Evolutionary conservation across 2,888 invertebrate species (phyloP).

Genomic region (Apamea anceps): DNA sequence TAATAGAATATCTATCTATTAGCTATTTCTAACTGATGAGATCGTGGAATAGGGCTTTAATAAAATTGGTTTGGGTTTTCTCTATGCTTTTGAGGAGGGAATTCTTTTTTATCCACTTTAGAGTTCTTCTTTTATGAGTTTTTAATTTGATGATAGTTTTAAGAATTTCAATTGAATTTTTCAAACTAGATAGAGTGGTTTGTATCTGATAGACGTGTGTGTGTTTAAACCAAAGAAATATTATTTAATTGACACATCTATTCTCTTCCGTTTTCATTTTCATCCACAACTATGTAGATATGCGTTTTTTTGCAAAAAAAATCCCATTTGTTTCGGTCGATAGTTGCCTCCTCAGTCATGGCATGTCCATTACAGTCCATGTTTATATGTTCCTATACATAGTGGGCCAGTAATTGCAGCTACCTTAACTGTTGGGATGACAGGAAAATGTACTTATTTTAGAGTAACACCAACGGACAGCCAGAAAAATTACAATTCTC

Average conservation of each 20-base stretch:
- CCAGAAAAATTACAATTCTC: too few species aligned
- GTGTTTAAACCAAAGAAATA: neutral
- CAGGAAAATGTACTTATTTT: too few species aligned
- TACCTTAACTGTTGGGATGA: too few species aligned
- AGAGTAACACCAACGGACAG: too few species aligned
- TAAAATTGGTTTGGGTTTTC: slow-evolving; percentile 13
- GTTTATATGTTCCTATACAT: neutral
- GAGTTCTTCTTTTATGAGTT: slow-evolving; percentile 4
- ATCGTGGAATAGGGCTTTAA: slow-evolving; percentile 32
- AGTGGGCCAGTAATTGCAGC: too few species aligned
- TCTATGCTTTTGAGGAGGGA: neutral
- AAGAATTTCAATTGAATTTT: neutral
- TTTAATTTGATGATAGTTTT: slow-evolving; percentile 11
- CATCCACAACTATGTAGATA: neutral
- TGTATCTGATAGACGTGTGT: neutral
- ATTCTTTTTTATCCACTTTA: slow-evolving; percentile 3
- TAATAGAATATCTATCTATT: slow-evolving; percentile 78
- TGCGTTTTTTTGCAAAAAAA: too few species aligned
- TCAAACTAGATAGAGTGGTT: too few species aligned
- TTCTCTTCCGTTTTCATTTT: neutral
- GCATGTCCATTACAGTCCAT: neutral
- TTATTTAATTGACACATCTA: neutral
- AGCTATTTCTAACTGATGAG: slow-evolving; percentile 61
- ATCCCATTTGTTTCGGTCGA: too few species aligned
- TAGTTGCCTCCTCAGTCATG: neutral